Evolutionary conservation across 37 sponge, comb jelly and placozoan species (phyloP), one percentile per base, ranked within the genome.

Genomic region (Chondrosia reniformis): DNA sequence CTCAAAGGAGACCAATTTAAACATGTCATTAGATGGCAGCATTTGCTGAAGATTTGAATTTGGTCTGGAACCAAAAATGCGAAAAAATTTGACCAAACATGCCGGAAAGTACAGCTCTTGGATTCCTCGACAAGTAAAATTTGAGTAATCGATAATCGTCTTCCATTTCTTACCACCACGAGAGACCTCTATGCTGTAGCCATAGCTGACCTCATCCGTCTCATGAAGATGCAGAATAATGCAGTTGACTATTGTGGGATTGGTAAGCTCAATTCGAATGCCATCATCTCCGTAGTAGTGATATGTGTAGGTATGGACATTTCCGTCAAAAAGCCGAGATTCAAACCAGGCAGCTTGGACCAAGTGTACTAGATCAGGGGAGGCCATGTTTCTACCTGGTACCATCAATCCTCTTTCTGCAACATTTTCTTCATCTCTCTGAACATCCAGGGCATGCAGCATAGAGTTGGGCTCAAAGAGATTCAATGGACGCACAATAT

Each of bases 71-170:
- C 72, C 72, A 17, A 69, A 21, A 21, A 69, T 44, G n/a, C 36
- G 39, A 25, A 69, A 21, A 69, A 43, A 25, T 25, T 69, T 34
- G 25, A 69, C 37, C 72, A 69, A 43, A 22, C 42, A 44, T n/a
- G 39, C 25, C 12, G 38, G 72, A 64, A 96, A 93, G 76, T 89
- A 84, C 43, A 92, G 85, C 75, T 89, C 88, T 45, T 96, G 97
- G 85, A 88, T 83, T 6, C 94, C 91, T 31, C 94, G 84, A 75
- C 97, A 96, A 63, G 80, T 83, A 61, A 86, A 85, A 54, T 67
- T 34, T 2, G 82, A 76, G 38, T 95, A 86, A 22, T 96, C 90
- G 0, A 92, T 81, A 41, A 96, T 88, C 38, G 61, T 89, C 75
- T 77, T 61, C 95, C 95, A 96, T 30, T 75, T 24, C 45, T 69